A percentile compares a stretch with the other conserved stretches of the same genome.
These are phyloP conservation scores for Mesoligia furuncula DNA, from an alignment of 2,888 invertebrate species.

Conservation along the genomic window DNA sequence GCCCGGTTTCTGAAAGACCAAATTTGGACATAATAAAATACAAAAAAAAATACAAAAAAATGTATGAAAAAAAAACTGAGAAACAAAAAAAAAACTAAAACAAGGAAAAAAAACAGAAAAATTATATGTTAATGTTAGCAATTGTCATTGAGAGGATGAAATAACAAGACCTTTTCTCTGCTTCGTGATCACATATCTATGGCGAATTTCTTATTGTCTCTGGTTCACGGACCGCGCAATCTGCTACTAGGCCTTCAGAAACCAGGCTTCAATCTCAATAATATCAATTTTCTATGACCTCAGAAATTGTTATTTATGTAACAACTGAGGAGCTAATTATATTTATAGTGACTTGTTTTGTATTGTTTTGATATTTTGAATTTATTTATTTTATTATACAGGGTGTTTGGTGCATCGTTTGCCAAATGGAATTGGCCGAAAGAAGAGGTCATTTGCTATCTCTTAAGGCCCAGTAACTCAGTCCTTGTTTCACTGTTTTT, in stretches of 20 bases:
- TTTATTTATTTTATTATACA: too few species aligned
- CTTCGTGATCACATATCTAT: not conserved
- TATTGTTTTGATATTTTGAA: too few species aligned
- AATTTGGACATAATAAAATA: not conserved
- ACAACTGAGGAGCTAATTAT: not conserved
- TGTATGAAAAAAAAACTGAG: too few species aligned
- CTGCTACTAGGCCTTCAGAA: slow-evolving; percentile 14
- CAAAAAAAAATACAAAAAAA: not conserved
- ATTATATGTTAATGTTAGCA: not conserved
- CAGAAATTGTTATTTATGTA: not conserved
- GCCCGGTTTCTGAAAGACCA: slow-evolving; percentile 16
- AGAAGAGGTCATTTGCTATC: too few species aligned
- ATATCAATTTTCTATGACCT: slow-evolving; percentile 12
- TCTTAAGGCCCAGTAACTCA: too few species aligned
- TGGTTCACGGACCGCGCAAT: not conserved
- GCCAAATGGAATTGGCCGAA: too few species aligned
- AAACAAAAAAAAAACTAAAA: not conserved
- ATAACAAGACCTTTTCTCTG: not conserved
- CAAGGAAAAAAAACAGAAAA: not conserved
- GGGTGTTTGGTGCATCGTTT: too few species aligned
- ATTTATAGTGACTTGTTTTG: too few species aligned
- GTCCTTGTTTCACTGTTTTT: too few species aligned
- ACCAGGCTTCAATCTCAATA: slow-evolving; percentile 12
- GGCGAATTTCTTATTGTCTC: not conserved
- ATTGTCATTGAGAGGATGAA: not conserved